These are phyloP conservation scores for Vultur gryphus DNA, from an alignment of 2,797 vertebrate species.

Conservation along the genomic window DNA sequence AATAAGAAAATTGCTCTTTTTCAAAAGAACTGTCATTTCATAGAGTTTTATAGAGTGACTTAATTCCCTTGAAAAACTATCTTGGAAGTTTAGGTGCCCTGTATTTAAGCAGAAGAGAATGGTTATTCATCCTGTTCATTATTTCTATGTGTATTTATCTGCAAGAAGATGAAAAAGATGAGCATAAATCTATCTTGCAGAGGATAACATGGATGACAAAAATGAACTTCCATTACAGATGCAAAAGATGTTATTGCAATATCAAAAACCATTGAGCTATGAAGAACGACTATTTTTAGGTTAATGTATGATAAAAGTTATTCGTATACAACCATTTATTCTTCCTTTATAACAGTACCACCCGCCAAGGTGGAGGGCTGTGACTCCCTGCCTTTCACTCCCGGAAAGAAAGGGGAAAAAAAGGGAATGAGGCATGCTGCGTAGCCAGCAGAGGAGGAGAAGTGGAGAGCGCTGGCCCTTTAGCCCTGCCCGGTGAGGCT, in stretches of 20 bases:
- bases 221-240: neutral
- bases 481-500: neutral
- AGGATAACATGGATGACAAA: neutral
- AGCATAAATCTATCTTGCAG: neutral
- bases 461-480: neutral
- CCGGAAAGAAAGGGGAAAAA: neutral
- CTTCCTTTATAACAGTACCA: neutral
- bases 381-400: neutral
- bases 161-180: neutral
- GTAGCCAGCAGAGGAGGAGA: neutral
- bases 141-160: neutral
- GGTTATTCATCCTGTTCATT: neutral
- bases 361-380: neutral
- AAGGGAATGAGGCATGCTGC: neutral
- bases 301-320: neutral
- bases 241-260: neutral
- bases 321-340: neutral
- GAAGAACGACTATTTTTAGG: neutral
- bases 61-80: neutral
- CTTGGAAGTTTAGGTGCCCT: neutral
- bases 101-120: neutral
- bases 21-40: slow-evolving; percentile 23
- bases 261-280: neutral
- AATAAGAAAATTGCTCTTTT: slow-evolving; percentile 4
- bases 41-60: neutral